Base-by-base conservation (phyloP, 1,140 invertebrate genomes). In the Cotesia typhae region DNA sequence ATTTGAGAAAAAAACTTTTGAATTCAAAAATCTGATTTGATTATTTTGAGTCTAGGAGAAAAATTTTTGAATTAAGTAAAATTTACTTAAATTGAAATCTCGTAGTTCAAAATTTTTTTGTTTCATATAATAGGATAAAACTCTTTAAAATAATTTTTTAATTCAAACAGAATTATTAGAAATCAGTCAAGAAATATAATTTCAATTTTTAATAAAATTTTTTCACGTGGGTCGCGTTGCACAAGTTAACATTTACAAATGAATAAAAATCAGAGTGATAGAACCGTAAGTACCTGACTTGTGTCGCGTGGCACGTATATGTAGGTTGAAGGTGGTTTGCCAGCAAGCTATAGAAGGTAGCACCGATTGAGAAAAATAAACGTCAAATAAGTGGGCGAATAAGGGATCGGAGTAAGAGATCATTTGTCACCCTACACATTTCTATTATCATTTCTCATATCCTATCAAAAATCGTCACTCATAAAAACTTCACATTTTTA, bases 231-330 rank as follows among this genome's bases (percentile, higher is more conserved):
- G 52, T 66, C 9, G 17, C 38, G 35, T 72, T 72, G 64, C 64
- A 67, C 64, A 67, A 72, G 51, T 66, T 66, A 9, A 53, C 9
- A 5, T 4, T 35, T n/a, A 14, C 3, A 14, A 38, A 37, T n/a
- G 3, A 53, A 69, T 36, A 73, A 69, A 74, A 66, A 71, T 64
- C 12, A 59, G 20, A 59, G 17, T 38, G 59, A 72, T 72, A 53
- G 53, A 72, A 61, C 65, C 17, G 14, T 64, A 59, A 37, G 69
- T 17, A 67, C 59, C 38, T 80, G 78, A 79, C 79, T 77, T 74
- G 77, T 74, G 77, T 78, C 77, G 73, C 71, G 74, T 79, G 78
- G 79, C 79, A 77, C 75, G 74, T 74, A 77, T 47, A 47, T 77
- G 79, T 80, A 75, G 79, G 76, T 65, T 79, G 76, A 77, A 73